A percentile compares a stretch with the other conserved stretches of the same genome.
These are phyloP conservation scores for Anoura caudifer DNA, from an alignment of 2,113 vertebrate species.

Conservation along the genomic window DNA sequence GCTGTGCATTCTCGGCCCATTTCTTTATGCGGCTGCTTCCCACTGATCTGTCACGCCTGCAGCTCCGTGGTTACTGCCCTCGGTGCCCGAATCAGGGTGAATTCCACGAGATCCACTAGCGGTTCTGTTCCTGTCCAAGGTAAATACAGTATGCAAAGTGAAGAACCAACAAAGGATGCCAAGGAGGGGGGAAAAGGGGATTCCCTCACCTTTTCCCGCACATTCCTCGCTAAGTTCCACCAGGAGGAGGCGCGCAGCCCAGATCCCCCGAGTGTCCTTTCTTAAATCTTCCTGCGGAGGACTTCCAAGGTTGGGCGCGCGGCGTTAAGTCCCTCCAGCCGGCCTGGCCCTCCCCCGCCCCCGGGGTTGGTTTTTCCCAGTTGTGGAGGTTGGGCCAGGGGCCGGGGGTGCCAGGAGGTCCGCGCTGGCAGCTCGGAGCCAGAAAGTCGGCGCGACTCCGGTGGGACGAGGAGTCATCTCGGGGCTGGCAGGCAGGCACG, in stretches of 20 bases:
- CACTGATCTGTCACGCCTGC: neutral
- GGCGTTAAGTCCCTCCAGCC: neutral
- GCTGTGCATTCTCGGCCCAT: neutral
- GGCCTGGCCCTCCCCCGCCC: conserved; percentile 41
- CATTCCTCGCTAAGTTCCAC: neutral
- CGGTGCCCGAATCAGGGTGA: neutral
- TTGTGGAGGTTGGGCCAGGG: conserved; percentile 71
- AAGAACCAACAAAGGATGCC: conserved; percentile 45
- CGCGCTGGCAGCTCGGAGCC: neutral
- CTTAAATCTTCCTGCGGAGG: neutral
- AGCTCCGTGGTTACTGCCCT: neutral
- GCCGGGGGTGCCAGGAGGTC: conserved; percentile 37
- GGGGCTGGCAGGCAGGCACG: neutral
- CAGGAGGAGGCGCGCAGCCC: conserved; percentile 16
- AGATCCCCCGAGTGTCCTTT: neutral
- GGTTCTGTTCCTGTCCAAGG: conserved; percentile 28
- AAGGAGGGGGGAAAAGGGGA: conserved; percentile 41
- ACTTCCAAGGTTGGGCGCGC: neutral
- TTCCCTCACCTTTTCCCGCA: conserved; percentile 37
- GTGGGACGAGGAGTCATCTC: conserved; percentile 37
- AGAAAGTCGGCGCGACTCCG: neutral
- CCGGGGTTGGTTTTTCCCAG: conserved; percentile 75
- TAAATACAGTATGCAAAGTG: conserved; percentile 65
- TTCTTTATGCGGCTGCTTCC: neutral
- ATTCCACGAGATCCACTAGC: conserved; percentile 34